phyloP scores from a whole-genome alignment of 1,140 invertebrate species.

The Lepidurus packardi region DNA sequence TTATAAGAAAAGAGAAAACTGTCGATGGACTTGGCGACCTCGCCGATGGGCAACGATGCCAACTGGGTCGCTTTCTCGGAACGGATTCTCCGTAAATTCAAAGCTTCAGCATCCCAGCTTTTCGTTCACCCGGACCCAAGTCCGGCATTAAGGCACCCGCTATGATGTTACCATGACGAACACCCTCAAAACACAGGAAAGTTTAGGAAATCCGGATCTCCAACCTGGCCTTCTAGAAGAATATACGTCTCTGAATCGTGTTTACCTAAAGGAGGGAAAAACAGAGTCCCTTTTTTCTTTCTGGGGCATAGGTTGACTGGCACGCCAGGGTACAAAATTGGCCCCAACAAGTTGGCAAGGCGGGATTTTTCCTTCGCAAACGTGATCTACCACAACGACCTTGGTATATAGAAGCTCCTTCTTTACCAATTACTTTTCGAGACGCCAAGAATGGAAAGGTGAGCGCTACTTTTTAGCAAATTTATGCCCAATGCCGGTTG shows the following conservation, averaged over 20 bases:
- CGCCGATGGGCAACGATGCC: slow-evolving; percentile 12
- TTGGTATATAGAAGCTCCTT: background rate
- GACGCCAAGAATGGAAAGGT: background rate
- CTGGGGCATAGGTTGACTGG: background rate
- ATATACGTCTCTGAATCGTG: background rate
- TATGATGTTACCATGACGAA: background rate
- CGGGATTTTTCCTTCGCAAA: background rate
- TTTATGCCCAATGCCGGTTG: no score
- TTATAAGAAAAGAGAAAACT: slow-evolving; percentile 18
- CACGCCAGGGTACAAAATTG: background rate
- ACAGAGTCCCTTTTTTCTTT: background rate
- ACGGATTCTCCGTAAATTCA: background rate
- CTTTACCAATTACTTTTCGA: background rate
- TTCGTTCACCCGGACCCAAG: background rate
- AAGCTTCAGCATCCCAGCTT: background rate
- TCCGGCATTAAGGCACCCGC: background rate
- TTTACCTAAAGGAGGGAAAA: background rate
- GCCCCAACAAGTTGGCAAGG: background rate
- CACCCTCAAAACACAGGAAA: background rate
- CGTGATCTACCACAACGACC: background rate
- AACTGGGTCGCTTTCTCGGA: slow-evolving; percentile 14
- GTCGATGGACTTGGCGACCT: background rate
- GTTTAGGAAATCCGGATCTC: slow-evolving; percentile 2
- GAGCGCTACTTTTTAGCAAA: background rate
- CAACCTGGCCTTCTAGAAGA: background rate